Evolutionary conservation across 1,140 invertebrate genomes (phyloP).

Genomic region (Drosophila micromelanica): DNA sequence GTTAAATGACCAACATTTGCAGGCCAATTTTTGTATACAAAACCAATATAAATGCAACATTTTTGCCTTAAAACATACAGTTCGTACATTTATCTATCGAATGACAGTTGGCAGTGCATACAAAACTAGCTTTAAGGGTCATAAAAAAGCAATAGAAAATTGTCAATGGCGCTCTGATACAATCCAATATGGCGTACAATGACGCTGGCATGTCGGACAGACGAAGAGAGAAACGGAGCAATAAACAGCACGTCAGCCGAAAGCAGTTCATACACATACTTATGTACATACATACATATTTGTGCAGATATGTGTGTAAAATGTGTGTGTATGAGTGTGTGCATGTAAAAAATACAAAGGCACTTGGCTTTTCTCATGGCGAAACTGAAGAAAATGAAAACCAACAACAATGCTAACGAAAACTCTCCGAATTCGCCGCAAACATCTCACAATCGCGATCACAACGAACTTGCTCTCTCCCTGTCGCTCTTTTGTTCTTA

Average conservation of each 20-base stretch:
- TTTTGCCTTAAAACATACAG: conserved; percentile 61
- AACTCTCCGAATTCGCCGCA: conserved; percentile 75
- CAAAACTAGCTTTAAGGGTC: background rate
- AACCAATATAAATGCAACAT: background rate
- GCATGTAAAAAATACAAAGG: conserved; percentile 34
- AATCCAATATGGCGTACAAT: conserved; percentile 67
- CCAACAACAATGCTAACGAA: conserved; percentile 51
- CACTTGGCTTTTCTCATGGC: conserved; percentile 52
- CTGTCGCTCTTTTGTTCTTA: conserved; percentile 52
- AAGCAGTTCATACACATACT: conserved; percentile 17
- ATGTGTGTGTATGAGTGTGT: conserved; percentile 42
- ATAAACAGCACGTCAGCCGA: conserved; percentile 40
- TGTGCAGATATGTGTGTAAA: conserved; percentile 20
- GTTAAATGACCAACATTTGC: conserved; percentile 17
- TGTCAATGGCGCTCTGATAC: conserved; percentile 30
- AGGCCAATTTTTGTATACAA: conserved; percentile 34
- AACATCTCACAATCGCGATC: conserved; percentile 55
- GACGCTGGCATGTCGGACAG: conserved; percentile 53
- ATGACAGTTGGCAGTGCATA: conserved; percentile 10
- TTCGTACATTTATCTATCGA: background rate
- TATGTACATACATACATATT: conserved; percentile 2
- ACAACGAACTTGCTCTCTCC: conserved; percentile 21
- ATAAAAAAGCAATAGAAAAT: conserved; percentile 60
- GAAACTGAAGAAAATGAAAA: conserved; percentile 55
- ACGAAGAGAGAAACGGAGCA: conserved; percentile 54